Evolutionary conservation across 2,113 vertebrate species (phyloP).

Genomic region (Rhodinocichla rosea): DNA sequence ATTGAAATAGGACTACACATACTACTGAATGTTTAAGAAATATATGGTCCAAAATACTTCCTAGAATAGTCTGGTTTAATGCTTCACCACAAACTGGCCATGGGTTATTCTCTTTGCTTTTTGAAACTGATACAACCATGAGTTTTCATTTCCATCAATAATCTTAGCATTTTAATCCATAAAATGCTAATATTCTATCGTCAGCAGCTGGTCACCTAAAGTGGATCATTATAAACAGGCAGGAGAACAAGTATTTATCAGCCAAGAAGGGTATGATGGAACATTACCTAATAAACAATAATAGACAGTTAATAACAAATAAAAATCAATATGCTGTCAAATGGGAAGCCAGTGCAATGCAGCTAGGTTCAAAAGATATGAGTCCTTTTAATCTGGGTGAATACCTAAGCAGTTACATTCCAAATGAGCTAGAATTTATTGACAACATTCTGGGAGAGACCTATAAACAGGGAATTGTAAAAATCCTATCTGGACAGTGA

Average conservation of each 20-base stretch:
- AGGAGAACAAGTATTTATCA: neutral
- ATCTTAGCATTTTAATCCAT: neutral
- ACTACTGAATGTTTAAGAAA: neutral
- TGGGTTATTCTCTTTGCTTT: neutral
- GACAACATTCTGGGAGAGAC: neutral
- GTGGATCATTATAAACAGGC: neutral
- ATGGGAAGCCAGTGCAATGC: neutral
- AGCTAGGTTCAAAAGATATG: neutral
- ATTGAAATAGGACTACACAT: neutral
- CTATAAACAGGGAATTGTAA: neutral
- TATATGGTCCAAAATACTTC: neutral
- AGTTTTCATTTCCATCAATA: neutral
- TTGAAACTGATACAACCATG: neutral
- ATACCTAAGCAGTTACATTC: neutral
- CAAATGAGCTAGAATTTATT: constrained; percentile 15
- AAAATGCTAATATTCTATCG: neutral
- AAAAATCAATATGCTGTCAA: constrained; percentile 26
- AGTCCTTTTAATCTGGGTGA: neutral
- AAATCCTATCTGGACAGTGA: neutral
- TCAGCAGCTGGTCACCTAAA: neutral
- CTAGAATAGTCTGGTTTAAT: neutral
- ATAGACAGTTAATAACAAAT: constrained; percentile 40
- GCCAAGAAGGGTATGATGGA: neutral
- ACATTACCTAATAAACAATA: constrained; percentile 40
- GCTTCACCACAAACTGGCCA: neutral